Conservation (phyloP, 1,140 invertebrate species). For the Pteromalus puparum region DNA sequence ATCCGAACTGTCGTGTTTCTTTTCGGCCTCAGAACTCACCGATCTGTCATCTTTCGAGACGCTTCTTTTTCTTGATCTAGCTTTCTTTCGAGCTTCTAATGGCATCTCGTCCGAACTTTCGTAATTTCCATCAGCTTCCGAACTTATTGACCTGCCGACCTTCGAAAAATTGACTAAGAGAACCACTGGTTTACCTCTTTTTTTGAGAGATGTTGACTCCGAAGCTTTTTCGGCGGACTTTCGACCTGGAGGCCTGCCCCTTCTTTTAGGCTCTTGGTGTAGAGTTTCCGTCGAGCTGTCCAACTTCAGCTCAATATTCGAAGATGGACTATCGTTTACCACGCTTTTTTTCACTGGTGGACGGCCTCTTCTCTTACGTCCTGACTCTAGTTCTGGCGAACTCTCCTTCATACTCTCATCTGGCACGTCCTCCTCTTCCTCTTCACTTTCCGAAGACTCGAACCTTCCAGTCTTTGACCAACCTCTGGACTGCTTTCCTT, state of each 20-base stretch:
- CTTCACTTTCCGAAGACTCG: constrained; percentile 30
- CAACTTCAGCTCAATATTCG: constrained; percentile 41
- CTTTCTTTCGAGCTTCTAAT: not conserved
- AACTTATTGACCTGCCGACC: constrained; percentile 24
- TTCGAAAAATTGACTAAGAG: constrained; percentile 42
- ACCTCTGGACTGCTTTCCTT: constrained; percentile 59
- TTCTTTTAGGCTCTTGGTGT: constrained; percentile 23
- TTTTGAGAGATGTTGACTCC: not conserved
- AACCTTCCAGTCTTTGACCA: constrained; percentile 18
- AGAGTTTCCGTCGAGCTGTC: constrained; percentile 33
- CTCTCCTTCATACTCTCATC: constrained; percentile 33
- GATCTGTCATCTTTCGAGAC: no score
- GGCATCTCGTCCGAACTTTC: not conserved
- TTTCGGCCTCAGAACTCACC: not conserved
- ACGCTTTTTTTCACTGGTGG: constrained; percentile 49
- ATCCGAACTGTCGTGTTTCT: not conserved
- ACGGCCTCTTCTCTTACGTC: constrained; percentile 20
- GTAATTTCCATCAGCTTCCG: not conserved
- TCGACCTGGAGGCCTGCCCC: constrained; percentile 51
- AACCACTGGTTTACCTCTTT: not conserved
- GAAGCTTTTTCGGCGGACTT: constrained; percentile 20
- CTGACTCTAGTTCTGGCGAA: constrained; percentile 46
- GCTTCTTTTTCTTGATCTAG: not conserved
- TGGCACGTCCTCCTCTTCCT: constrained; percentile 30
- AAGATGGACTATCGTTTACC: not conserved